phyloP scores from a whole-genome alignment of 2,888 invertebrate genomes.

The Perithous albicinctus region DNA sequence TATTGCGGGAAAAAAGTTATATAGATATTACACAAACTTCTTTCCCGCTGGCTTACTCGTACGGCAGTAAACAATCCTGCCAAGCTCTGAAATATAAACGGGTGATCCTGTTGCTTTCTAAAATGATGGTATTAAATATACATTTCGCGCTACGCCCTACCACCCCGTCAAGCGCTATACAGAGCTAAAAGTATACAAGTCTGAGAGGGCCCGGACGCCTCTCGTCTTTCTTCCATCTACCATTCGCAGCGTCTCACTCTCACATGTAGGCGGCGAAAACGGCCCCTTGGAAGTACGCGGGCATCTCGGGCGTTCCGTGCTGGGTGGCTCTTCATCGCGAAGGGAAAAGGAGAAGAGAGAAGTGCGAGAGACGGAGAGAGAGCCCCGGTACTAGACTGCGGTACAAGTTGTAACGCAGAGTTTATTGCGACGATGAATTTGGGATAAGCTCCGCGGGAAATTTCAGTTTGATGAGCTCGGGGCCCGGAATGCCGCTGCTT shows the following conservation, averaged over 20 bases:
- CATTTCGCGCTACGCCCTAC: constrained; percentile 71
- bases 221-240: constrained; percentile 38
- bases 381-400: constrained; percentile 27
- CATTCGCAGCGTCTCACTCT: constrained; percentile 7
- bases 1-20: constrained; percentile 16
- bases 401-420: constrained; percentile 75
- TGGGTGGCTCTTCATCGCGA: constrained; percentile 25
- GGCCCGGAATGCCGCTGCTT: constrained; percentile 50
- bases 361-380: not conserved
- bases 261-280: constrained; percentile 3
- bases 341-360: not conserved
- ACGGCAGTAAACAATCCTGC: constrained; percentile 75
- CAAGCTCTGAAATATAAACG: constrained; percentile 77
- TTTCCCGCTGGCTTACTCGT: constrained; percentile 36
- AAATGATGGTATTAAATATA: constrained; percentile 81
- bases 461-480: constrained; percentile 79
- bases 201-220: constrained; percentile 26
- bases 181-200: constrained; percentile 40
- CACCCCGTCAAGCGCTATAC: constrained; percentile 6
- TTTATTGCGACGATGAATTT: constrained; percentile 81
- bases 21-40: constrained; percentile 19
- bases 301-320: constrained; percentile 29
- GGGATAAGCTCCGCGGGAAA: constrained; percentile 77
- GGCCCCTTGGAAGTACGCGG: constrained; percentile 3
- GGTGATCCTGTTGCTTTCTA: constrained; percentile 71